Evolutionary conservation across 2,797 vertebrate species (phyloP).

Genomic region (Discoglossus pictus): DNA sequence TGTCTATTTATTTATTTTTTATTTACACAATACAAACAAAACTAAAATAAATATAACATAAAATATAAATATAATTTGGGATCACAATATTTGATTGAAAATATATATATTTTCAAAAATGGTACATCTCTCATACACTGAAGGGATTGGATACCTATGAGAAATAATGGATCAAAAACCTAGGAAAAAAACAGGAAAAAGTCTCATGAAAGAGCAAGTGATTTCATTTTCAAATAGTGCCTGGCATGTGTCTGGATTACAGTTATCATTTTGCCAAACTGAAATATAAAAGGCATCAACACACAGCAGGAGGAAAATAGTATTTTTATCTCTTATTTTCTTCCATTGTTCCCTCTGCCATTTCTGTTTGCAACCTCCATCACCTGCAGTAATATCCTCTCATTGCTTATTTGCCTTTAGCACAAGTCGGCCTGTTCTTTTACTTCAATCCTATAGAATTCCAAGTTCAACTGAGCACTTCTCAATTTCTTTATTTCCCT

Average conservation of each 20-base stretch:
- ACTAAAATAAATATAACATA: too few species aligned
- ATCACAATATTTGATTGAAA: background rate
- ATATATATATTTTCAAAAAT: background rate
- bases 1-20: too few species aligned
- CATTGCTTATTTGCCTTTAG: conserved; percentile 45
- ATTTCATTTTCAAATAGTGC: conserved; percentile 32
- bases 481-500: conserved; percentile 9
- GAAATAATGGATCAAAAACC: too few species aligned
- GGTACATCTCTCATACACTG: too few species aligned
- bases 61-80: too few species aligned
- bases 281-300: conserved; percentile 47
- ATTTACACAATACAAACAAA: too few species aligned
- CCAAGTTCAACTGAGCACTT: background rate
- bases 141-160: too few species aligned
- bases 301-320: conserved; percentile 1
- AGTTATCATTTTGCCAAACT: conserved; percentile 40
- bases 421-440: conserved; percentile 21
- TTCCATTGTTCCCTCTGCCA: conserved; percentile 37
- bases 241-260: conserved; percentile 25
- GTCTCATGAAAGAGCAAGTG: conserved; percentile 21
- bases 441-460: conserved; percentile 17
- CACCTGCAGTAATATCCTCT: conserved; percentile 31
- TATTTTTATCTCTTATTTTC: conserved; percentile 4
- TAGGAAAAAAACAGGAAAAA: background rate
- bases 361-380: conserved; percentile 33